Percentiles rank a stretch among this genome's conserved stretches.
These are phyloP conservation scores for Bovichtus diacanthus DNA, from an alignment of 2,797 vertebrate species.

Conservation along the genomic window DNA sequence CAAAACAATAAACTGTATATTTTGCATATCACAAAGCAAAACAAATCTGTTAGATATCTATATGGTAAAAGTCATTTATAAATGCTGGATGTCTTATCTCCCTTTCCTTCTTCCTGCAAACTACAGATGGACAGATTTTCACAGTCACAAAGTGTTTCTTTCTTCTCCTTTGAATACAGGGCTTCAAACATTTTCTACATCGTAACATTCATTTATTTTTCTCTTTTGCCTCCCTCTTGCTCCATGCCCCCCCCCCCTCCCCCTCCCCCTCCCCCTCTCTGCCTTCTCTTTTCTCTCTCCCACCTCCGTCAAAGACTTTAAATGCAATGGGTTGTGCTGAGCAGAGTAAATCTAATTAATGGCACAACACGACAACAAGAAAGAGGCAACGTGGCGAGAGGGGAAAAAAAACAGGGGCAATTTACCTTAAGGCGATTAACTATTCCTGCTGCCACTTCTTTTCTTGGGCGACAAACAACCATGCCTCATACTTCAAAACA, in stretches of 20 bases:
- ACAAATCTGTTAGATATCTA: not conserved
- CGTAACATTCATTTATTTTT: conserved; percentile 39
- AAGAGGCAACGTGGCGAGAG: conserved; percentile 68
- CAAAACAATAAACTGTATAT: not conserved
- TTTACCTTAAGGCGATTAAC: conserved; percentile 76
- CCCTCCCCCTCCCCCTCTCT: conserved; percentile 4
- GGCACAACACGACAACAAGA: conserved; percentile 75
- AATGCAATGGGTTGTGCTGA: conserved; percentile 72
- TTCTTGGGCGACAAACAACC: conserved; percentile 66
- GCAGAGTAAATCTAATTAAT: conserved; percentile 83
- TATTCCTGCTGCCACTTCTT: conserved; percentile 56
- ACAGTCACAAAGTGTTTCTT: conserved; percentile 39
- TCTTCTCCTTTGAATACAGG: conserved; percentile 33
- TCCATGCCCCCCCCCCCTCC: conserved; percentile 16
- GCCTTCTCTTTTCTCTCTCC: conserved; percentile 32
- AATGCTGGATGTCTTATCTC: conserved; percentile 16
- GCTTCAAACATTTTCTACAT: conserved; percentile 53
- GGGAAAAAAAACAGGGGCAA: conserved; percentile 56
- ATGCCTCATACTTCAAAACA: conserved; percentile 59
- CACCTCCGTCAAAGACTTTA: conserved; percentile 71
- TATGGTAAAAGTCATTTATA: conserved; percentile 10
- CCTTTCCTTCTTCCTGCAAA: conserved; percentile 9
- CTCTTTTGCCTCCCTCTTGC: conserved; percentile 6
- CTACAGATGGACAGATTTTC: conserved; percentile 24
- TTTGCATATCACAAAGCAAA: not conserved